Base-by-base conservation (phyloP, 2,888 invertebrate genomes). In the Cyrtodaria siliqua region DNA sequence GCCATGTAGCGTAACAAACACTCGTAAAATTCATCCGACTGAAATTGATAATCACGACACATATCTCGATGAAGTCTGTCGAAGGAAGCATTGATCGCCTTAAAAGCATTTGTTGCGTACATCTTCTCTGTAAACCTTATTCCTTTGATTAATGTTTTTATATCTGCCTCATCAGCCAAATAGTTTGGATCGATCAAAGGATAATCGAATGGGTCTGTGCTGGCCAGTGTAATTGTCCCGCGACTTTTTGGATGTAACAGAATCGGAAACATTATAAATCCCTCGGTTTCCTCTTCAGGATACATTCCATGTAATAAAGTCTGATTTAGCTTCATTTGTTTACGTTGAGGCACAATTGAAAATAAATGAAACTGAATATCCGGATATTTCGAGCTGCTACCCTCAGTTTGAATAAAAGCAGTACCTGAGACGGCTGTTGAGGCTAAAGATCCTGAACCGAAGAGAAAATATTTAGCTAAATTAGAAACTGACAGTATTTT, bases 161-260 rank as follows among this genome's bases (percentile, higher is more conserved):
- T 23, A 33, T 80, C 82, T 20, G 66, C 75, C 44, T 60, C 38
- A 8, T 95, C 91, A 38, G 94, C 93, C 71, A 98, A 96, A 92
- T 99, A 99, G 88, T 97, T 97, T 0, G 98, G 97, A 93, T 98
- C 95, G 92, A 99, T 97, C 38, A 96, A 91, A 0, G 97, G 98
- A 92, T 95, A 95, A 73, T 96, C 95, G 26, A 95, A 94, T 0
- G 97, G 96, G 93, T 97, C 97, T 0, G 94, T 92, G 80, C 96
- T 96, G 57, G 94, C 94, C 26, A 98, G 93, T 80, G 95, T 96
- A 0, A 98, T 95, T 84, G 95, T 95, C 0, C 98, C 98, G 4
- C 95, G 94, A 72, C 96, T 91, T 97, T 97, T 71, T 95, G 96
- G 95, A 16, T 85, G 82, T 4, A 84, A 49, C 9, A 82, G 6